phyloP scores from a whole-genome alignment of 2,113 vertebrate species.

The Hiodon tergisus region DNA sequence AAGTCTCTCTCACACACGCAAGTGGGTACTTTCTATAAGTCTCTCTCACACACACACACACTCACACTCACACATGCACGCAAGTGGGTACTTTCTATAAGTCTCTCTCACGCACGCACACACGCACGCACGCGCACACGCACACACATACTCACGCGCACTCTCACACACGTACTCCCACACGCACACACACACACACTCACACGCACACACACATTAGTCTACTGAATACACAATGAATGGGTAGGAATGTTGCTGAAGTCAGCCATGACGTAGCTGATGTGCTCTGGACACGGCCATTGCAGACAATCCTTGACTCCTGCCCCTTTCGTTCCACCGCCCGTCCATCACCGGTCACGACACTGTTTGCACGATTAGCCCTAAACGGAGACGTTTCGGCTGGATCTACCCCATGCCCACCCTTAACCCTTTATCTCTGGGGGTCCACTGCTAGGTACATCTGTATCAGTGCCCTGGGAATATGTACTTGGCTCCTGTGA shows the following conservation, averaged over 20 bases:
- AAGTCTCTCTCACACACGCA: too few relatives aligned
- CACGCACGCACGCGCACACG: neutral
- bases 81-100: too few relatives aligned
- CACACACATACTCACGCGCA: too few relatives aligned
- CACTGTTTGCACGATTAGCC: too few relatives aligned
- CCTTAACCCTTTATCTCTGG: neutral
- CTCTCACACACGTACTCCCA: too few relatives aligned
- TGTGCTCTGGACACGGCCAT: constrained; percentile 13
- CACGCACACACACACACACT: too few relatives aligned
- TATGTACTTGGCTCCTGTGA: neutral
- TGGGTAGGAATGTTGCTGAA: neutral
- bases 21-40: too few relatives aligned
- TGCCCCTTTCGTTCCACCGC: constrained; percentile 11
- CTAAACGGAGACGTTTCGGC: too few relatives aligned
- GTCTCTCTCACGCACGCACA: neutral
- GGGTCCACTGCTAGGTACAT: neutral
- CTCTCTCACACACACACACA: too few relatives aligned
- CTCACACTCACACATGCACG: neutral
- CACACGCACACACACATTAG: neutral
- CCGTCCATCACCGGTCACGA: neutral
- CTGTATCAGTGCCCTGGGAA: too few relatives aligned
- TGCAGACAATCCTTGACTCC: constrained; percentile 15
- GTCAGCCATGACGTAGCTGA: constrained; percentile 3
- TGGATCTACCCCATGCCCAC: neutral
- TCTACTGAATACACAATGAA: neutral